Percentiles rank a stretch among this genome's conserved stretches.
These are phyloP conservation scores for Cheilosia vulpina DNA, from an alignment of 2,888 invertebrate species.

Conservation along the genomic window DNA sequence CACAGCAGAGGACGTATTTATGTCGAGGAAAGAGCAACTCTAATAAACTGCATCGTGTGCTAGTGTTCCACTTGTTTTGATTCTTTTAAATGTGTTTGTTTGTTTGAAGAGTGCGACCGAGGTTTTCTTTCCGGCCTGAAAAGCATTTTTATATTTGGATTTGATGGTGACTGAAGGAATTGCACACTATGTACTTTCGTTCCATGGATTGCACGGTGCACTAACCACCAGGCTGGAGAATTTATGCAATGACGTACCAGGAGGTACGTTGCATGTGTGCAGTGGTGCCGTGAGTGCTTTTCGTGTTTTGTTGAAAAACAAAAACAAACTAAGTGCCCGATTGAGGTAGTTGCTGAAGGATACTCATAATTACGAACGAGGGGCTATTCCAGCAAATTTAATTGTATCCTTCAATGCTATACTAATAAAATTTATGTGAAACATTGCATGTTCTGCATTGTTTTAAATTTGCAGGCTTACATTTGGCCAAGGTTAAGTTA, in stretches of 20 bases:
- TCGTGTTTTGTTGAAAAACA: not conserved
- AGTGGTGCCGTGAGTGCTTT: not conserved
- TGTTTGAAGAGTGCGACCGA: conserved; percentile 28
- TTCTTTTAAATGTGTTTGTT: conserved; percentile 51
- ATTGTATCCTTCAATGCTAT: too few species aligned
- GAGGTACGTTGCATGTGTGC: too few species aligned
- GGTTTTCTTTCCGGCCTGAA: conserved; percentile 17
- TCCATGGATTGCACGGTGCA: not conserved
- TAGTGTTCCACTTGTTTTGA: conserved; percentile 54
- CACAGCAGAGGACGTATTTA: conserved; percentile 13
- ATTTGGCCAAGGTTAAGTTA: too few species aligned
- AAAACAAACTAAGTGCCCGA: not conserved
- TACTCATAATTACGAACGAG: not conserved
- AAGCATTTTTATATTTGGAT: not conserved
- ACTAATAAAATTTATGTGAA: too few species aligned
- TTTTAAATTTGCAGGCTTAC: too few species aligned
- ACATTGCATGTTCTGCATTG: too few species aligned
- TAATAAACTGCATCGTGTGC: conserved; percentile 50
- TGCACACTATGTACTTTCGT: not conserved
- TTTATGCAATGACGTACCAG: not conserved
- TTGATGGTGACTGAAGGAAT: conserved; percentile 3
- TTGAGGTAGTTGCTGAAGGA: not conserved
- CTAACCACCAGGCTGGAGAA: not conserved
- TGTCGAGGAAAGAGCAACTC: conserved; percentile 36
- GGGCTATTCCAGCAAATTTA: too few species aligned